Base-by-base conservation (phyloP, 2,888 invertebrate genomes). In the Phorcus lineatus region DNA sequence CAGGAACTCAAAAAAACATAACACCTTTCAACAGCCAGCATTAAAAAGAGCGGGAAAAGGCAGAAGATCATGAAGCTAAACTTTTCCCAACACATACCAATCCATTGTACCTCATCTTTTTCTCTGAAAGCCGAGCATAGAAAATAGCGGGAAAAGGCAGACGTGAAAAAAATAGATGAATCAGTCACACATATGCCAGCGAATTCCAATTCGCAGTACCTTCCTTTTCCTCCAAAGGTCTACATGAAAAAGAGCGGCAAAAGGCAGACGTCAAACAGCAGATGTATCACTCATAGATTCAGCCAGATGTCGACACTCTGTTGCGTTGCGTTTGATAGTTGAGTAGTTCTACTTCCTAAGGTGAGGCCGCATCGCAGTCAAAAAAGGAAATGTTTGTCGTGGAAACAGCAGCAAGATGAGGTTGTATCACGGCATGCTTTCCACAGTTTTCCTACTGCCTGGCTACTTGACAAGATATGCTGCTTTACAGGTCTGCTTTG, bases 331-430 rank as follows among this genome's bases (percentile, higher is more conserved):
- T 47, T 47, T 47, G 47, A 47, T 47, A 47, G 47, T 47, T 13
- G 47, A 47, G 47, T 13, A 62, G 28, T 28, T 28, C 62, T 62
- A 62, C 62, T 62, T 62, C 24, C 62, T 24, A 17, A 62, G 62
- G 24, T 62, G 62, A 13, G 28, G 62, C 28, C 24, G 28, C 28
- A 16, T 16, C 28, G 24, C 62, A 24, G 62, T 62, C 62, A 62
- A 62, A 62, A 62, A 62, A 62, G 62, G 62, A 62, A 62, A 62
- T 62, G 62, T 62, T 62, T 62, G 62, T 62, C 62, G 17, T 24
- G 62, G 62, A 16, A 28, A 62, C 62, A 13, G 62, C 57, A 19
- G 28, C 62, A 62, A 28, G 62, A 22, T 24, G 62, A 62, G 28
- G 24, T 28, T 62, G 28, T 62, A 62, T 62, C 24, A 24, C 62